Percentiles rank a stretch among this genome's conserved stretches.
These are phyloP conservation scores for Oscheius sp. DNA, from an alignment of 1,140 invertebrate species.

Conservation along the genomic window DNA sequence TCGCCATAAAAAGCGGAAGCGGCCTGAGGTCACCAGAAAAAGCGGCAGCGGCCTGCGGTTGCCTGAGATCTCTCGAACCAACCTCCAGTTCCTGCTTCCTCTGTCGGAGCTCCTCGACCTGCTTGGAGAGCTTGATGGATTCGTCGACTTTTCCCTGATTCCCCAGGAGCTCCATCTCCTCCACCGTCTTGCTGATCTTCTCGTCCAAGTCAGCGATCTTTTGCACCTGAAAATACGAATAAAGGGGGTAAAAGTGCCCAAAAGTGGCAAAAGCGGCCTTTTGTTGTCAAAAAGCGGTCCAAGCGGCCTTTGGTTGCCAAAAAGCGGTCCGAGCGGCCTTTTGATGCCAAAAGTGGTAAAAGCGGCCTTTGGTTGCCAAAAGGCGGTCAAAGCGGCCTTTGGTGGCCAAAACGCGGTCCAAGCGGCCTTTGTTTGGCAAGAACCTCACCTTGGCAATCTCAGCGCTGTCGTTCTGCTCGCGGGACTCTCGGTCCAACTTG, in stretches of 20 bases:
- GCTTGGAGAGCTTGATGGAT: constrained; percentile 51
- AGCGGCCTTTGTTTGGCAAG: no score
- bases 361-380: no score
- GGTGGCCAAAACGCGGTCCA: no score
- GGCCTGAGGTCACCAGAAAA: no score
- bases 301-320: no score
- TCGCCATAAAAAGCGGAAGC: no score
- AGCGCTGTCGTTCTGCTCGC: constrained; percentile 47
- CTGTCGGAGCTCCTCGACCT: constrained; percentile 49
- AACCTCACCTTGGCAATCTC: constrained; percentile 46
- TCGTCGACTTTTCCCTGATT: constrained; percentile 57
- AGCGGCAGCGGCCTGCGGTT: no score
- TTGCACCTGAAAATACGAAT: constrained; percentile 37
- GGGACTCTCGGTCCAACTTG: constrained; percentile 53
- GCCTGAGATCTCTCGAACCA: no score
- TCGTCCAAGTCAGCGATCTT: constrained; percentile 57
- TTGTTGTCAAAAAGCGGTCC: no score
- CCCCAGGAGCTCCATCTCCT: constrained; percentile 53
- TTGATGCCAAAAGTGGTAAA: no score
- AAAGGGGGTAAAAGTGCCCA: background rate
- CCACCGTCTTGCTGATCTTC: constrained; percentile 39
- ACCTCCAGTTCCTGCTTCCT: constrained; percentile 35
- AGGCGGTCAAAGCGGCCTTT: no score
- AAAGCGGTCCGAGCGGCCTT: no score
- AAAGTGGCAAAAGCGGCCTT: constrained; percentile 10